Evolutionary conservation across 2,797 vertebrate species (phyloP).

Genomic region (Channallabes apus): DNA sequence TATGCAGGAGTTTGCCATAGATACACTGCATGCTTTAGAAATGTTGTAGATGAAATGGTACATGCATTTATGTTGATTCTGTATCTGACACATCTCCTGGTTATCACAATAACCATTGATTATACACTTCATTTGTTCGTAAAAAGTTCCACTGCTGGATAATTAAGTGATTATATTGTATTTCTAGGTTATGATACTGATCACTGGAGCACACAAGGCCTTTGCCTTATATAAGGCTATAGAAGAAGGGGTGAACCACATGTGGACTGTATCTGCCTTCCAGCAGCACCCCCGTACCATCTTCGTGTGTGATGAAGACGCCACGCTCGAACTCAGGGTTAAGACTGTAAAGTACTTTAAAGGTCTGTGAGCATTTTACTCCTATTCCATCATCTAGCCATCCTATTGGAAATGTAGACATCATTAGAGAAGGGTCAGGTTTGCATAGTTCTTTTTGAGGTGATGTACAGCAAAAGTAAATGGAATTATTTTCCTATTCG

Average conservation of each 20-base stretch:
- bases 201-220: constrained; percentile 95
- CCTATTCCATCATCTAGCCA: not conserved
- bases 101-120: not conserved
- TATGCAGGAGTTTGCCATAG: not conserved
- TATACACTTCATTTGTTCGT: not conserved
- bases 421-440: not conserved
- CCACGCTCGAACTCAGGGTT: constrained; percentile 91
- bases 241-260: constrained; percentile 95
- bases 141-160: not conserved
- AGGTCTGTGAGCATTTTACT: constrained; percentile 71
- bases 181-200: constrained; percentile 93
- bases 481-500: not conserved
- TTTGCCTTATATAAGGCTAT: constrained; percentile 97
- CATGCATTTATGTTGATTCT: not conserved
- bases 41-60: not conserved
- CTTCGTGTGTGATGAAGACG: constrained; percentile 95
- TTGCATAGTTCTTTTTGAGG: not conserved
- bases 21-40: not conserved
- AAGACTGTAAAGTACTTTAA: constrained; percentile 97
- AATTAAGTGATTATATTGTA: not conserved
- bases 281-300: constrained; percentile 91
- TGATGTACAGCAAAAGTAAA: not conserved
- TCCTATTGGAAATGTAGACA: not conserved
- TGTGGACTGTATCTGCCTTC: constrained; percentile 98
- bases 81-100: not conserved